Evolutionary conservation across 2,113 vertebrate genomes (phyloP).

Genomic region (Chunga burmeisteri): DNA sequence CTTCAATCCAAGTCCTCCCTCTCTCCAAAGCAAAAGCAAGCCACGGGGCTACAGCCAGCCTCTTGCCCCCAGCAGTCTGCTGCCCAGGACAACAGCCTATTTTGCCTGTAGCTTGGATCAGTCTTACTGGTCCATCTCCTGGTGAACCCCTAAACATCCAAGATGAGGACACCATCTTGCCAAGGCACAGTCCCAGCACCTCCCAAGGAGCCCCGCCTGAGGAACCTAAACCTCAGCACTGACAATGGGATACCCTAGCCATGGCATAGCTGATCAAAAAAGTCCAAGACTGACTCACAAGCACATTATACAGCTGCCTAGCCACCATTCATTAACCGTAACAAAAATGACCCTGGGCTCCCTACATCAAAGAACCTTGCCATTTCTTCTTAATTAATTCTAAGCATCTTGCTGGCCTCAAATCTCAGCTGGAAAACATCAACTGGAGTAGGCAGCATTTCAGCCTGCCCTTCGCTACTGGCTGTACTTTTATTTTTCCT

Average conservation of each 20-base stretch:
- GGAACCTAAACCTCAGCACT: neutral
- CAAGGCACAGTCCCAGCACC: neutral
- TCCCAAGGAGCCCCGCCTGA: neutral
- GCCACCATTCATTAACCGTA: constrained; percentile 13
- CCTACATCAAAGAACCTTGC: neutral
- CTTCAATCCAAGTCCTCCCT: neutral
- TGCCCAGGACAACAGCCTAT: neutral
- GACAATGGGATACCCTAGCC: neutral
- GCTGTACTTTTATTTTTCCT: neutral
- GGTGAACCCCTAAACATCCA: neutral
- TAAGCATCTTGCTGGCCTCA: neutral
- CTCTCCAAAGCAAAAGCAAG: neutral
- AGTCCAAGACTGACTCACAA: constrained; percentile 17
- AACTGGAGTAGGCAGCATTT: neutral
- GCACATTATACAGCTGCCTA: neutral
- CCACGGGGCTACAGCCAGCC: neutral
- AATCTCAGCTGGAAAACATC: neutral
- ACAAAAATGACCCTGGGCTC: neutral
- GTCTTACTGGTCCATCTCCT: neutral
- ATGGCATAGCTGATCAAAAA: neutral
- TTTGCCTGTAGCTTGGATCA: neutral
- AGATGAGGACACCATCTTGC: neutral
- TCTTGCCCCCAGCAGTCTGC: neutral
- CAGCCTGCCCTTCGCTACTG: neutral
- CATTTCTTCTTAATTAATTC: constrained; percentile 35